Evolutionary conservation across 2,888 invertebrate genomes (phyloP).

Genomic region (Melolontha melolontha): DNA sequence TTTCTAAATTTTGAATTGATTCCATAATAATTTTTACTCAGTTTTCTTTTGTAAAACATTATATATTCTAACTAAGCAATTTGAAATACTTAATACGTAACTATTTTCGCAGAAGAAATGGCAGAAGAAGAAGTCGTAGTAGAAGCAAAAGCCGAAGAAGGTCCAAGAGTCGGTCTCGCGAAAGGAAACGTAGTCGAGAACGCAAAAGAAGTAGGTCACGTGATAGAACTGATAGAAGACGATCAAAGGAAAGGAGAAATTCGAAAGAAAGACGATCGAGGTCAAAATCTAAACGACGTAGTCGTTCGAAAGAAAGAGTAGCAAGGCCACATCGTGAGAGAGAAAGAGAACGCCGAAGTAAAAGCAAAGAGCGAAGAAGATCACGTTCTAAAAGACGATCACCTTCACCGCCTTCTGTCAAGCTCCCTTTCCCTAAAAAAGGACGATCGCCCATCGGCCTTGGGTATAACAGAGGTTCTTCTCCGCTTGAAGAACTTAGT

Average conservation of each 20-base stretch:
- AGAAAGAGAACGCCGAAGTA: constrained; percentile 64
- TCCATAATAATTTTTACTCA: too few species aligned
- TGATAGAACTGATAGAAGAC: constrained; percentile 50
- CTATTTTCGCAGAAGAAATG: constrained; percentile 45
- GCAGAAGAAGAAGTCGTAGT: constrained; percentile 50
- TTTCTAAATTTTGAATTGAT: too few species aligned
- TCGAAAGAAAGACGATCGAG: constrained; percentile 44
- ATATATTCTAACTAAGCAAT: too few species aligned
- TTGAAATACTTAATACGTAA: too few species aligned
- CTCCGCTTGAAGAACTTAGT: constrained; percentile 81
- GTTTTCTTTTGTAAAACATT: too few species aligned
- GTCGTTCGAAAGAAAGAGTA: constrained; percentile 57
- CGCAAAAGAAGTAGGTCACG: constrained; percentile 48
- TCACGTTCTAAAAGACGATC: constrained; percentile 55
- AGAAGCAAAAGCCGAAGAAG: constrained; percentile 58
- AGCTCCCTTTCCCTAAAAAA: constrained; percentile 57
- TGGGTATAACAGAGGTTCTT: constrained; percentile 62
- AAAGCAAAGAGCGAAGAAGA: constrained; percentile 54
- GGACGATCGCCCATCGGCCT: constrained; percentile 60
- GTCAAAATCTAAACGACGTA: constrained; percentile 55
- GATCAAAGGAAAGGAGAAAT: constrained; percentile 62
- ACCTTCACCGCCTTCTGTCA: constrained; percentile 61
- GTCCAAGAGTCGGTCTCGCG: constrained; percentile 57
- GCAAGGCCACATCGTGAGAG: constrained; percentile 60
- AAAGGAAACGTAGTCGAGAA: constrained; percentile 54